Percentiles rank a stretch among this genome's conserved stretches.
Conservation (phyloP, 2,113 vertebrate genomes). For the Entelurus aequoreus region DNA sequence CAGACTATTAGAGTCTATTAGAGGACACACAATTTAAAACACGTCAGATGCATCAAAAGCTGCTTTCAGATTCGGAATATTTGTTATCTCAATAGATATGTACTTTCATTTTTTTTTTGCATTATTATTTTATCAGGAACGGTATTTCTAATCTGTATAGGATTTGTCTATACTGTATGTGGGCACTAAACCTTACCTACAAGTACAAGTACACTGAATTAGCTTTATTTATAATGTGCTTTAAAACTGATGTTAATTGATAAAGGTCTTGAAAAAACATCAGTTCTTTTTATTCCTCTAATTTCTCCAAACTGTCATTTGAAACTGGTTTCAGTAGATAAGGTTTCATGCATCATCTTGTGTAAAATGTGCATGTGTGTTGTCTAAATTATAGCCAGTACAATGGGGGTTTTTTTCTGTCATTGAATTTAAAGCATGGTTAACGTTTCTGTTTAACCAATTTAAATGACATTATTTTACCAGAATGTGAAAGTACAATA, state of each 20-base stretch:
- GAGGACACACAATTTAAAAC: slow-evolving; percentile 17
- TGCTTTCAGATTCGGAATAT: slow-evolving; percentile 26
- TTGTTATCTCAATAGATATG: slow-evolving; percentile 34
- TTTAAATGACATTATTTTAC: neutral
- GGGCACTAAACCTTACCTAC: slow-evolving; percentile 44
- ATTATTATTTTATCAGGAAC: slow-evolving; percentile 24
- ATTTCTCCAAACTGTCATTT: slow-evolving; percentile 11
- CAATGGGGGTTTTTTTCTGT: no score
- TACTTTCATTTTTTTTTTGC: slow-evolving; percentile 23
- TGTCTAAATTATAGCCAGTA: neutral
- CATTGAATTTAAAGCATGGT: neutral
- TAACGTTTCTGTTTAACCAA: neutral
- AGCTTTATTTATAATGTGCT: slow-evolving; percentile 7
- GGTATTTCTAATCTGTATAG: slow-evolving; percentile 35
- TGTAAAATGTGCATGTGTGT: neutral
- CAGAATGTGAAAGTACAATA: neutral
- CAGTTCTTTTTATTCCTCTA: neutral
- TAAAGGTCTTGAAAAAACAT: slow-evolving; percentile 22
- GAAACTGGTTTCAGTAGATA: slow-evolving; percentile 6
- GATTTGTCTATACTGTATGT: slow-evolving; percentile 22
- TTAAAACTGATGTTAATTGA: neutral
- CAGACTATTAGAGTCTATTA: slow-evolving; percentile 9
- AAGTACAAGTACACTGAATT: slow-evolving; percentile 24
- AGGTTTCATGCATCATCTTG: neutral
- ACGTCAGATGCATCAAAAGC: slow-evolving; percentile 17